Percentiles rank a stretch among this genome's conserved stretches.
These are phyloP conservation scores for Eulemur rubriventer DNA, from an alignment of 2,797 vertebrate species.

Conservation along the genomic window DNA sequence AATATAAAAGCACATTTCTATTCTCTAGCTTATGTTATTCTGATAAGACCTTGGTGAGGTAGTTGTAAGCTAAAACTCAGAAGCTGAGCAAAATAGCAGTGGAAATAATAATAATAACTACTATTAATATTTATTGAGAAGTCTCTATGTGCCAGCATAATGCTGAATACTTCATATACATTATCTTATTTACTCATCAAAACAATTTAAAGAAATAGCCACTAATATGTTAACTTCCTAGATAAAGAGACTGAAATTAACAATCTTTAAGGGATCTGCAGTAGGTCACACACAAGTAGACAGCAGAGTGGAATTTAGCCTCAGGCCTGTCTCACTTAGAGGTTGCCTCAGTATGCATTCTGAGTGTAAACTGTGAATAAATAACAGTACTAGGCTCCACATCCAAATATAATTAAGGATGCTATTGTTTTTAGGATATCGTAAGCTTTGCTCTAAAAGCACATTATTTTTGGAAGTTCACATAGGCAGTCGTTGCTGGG, in stretches of 20 bases:
- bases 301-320: background rate
- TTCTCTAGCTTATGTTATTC: background rate
- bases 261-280: background rate
- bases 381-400: background rate
- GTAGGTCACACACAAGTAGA: background rate
- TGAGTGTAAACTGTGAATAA: background rate
- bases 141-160: background rate
- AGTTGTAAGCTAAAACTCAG: constrained; percentile 2
- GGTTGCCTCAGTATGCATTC: background rate
- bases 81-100: background rate
- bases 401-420: background rate
- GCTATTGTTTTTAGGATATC: background rate
- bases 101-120: background rate
- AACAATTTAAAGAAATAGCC: background rate
- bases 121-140: background rate
- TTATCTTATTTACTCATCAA: background rate
- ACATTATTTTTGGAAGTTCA: constrained; percentile 42
- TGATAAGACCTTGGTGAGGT: background rate
- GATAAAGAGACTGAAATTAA: background rate
- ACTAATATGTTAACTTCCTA: background rate
- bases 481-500: background rate
- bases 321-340: background rate
- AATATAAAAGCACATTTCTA: background rate
- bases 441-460: background rate
- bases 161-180: background rate